These are phyloP conservation scores for Megaleporinus macrocephalus DNA, from an alignment of 2,113 vertebrate species.

Conservation along the genomic window DNA sequence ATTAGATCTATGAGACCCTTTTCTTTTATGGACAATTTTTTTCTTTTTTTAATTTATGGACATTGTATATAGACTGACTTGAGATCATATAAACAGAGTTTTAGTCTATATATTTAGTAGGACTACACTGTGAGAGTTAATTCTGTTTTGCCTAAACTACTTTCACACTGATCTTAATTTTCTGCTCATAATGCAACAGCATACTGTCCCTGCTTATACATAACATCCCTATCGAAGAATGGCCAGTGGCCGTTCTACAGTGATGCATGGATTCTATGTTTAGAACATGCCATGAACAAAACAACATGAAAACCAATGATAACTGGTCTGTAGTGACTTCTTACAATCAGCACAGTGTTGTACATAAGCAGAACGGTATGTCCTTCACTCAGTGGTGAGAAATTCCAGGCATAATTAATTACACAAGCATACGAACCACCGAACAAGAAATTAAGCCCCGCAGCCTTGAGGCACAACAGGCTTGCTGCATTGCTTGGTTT, in stretches of 20 bases:
- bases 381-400: conserved; percentile 45
- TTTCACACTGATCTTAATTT: neutral
- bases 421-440: conserved; percentile 52
- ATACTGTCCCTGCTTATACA: conserved; percentile 26
- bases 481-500: neutral
- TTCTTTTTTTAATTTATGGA: neutral
- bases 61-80: no score
- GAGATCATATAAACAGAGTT: no score
- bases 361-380: conserved; percentile 46
- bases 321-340: conserved; percentile 47
- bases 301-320: conserved; percentile 47
- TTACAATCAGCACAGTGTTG: conserved; percentile 47
- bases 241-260: no score
- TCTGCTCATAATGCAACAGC: conserved; percentile 37
- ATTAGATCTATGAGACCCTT: neutral
- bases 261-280: neutral
- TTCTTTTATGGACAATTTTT: no score
- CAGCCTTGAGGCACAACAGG: neutral
- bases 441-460: neutral
- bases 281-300: neutral
- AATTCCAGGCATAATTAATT: conserved; percentile 53
- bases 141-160: neutral
- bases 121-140: neutral
- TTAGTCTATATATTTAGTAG: no score
- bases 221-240: neutral